Base-by-base conservation (phyloP, 2,888 invertebrate species). In the Chironomus riparius region DNA sequence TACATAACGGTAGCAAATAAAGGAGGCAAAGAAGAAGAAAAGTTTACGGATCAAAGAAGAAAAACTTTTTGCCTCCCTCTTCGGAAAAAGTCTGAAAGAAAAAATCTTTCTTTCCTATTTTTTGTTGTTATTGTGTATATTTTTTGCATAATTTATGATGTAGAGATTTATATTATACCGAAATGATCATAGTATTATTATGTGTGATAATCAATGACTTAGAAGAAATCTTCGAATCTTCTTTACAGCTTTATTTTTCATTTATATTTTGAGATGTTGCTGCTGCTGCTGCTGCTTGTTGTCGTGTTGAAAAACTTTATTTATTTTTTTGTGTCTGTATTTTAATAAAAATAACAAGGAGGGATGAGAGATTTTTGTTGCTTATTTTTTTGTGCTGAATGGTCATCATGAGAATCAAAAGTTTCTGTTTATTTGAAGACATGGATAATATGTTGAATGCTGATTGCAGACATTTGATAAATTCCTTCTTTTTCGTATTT, bases 131-230 rank as follows among this genome's bases (percentile, higher is more conserved):
- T 47, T 68, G 68, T 47, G 65, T 65, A 22, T 65, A 65, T 24
- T 65, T 65, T 62, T 38, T 73, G 73, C 65, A 73, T 73, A 73
- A 73, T 73, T 73, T 73, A 65, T 73, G 73, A 73, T 73, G 73
- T 73, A 13, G 65, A 65, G 65, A 68, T 47, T 68, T 68, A 38
- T 38, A 38, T 38, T 38, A 68, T 68, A 47, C 28, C 15, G 47
- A 62, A 73, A 38, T 65, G 73, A 73, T 73, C 73, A 65, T 50
- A 62, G 50, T 62, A 65, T 50, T 61, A 73, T 73, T 73, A 62
- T 73, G 73, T 73, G 65, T 73, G 73, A 73, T 73, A 73, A 73
- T 65, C 73, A 73, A 73, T 73, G 73, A 38, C 62, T 73, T 24
- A 73, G 73, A 73, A 73, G 62, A 73, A 62, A 73, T 56, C 73